Percentiles rank a stretch among this genome's conserved stretches.
Evolutionary conservation across 2,797 vertebrate species (phyloP).

Genomic region (Amblyopsis hoosieri): DNA sequence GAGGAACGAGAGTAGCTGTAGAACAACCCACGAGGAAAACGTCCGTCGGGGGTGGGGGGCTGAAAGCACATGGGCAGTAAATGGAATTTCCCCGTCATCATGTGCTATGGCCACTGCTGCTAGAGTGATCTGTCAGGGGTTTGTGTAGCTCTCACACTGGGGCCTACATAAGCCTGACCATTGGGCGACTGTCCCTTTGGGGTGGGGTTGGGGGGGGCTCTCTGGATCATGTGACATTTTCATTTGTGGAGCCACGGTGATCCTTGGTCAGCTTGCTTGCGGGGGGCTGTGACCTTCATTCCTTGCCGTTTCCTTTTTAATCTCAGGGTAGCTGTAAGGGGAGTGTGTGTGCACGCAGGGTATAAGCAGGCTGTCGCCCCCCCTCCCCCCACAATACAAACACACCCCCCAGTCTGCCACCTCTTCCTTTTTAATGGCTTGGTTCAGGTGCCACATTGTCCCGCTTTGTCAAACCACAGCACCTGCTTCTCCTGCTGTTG

Average conservation of each 20-base stretch:
- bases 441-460: slow-evolving; percentile 47
- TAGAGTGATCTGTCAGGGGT: slow-evolving; percentile 32
- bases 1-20: too few species aligned
- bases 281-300: slow-evolving; percentile 63
- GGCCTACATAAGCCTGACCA: slow-evolving; percentile 27
- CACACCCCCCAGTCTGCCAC: slow-evolving; percentile 20
- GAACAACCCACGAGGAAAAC: too few species aligned
- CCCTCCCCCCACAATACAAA: slow-evolving; percentile 33
- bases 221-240: slow-evolving; percentile 60
- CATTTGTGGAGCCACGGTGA: slow-evolving; percentile 48
- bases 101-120: slow-evolving; percentile 16
- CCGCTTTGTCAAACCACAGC: slow-evolving; percentile 26
- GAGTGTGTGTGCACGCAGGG: slow-evolving; percentile 19
- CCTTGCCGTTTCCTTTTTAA: slow-evolving; percentile 52
- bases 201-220: slow-evolving; percentile 23
- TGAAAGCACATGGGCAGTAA: slow-evolving; percentile 17
- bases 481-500: slow-evolving; percentile 22
- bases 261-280: slow-evolving; percentile 55
- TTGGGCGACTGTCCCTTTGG: slow-evolving; percentile 33
- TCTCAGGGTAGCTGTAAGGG: slow-evolving; percentile 60
- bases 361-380: slow-evolving; percentile 52
- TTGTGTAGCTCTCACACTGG: slow-evolving; percentile 30
- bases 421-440: slow-evolving; percentile 19
- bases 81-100: slow-evolving; percentile 18
- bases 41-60: not conserved